Base-by-base conservation (phyloP, 2,797 vertebrate genomes). In the Phataginus tetradactyla region DNA sequence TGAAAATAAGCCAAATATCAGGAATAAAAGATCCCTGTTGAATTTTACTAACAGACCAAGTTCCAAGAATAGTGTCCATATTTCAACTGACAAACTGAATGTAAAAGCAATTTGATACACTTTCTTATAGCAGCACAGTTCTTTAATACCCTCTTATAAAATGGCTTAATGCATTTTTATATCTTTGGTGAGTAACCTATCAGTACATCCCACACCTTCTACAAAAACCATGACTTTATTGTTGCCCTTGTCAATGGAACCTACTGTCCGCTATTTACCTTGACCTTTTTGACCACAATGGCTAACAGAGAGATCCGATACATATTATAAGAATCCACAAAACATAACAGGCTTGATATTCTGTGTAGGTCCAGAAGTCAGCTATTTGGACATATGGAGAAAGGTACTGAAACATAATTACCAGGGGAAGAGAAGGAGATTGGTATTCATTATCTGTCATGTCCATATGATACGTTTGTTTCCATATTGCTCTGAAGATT, bases 71-170 rank as follows among this genome's bases (percentile, higher is more conserved):
- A 14, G 3, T 66, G 20, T 6, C 51, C 92, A 86, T 87, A 53
- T 95, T 97, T 94, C 72, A 96, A 45, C 34, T 72, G 32, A 7
- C 18, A 91, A 25, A 29, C 39, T 92, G 75, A 98, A 96, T 94
- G 37, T 86, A 55, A 95, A 64, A 95, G 27, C 86, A 96, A 64
- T 96, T 94, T 92, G 61, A 91, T 95, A 51, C 72, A 88, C 81
- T 96, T 93, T 94, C 39, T 89, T 91, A 90, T 17, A 93, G n/a
- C 49, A 85, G 57, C 45, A 75, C 13, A 68, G 81, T 80, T 79
- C 68, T 88, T 96, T 66, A 95, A 91, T 81, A 93, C 39, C 32
- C 95, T 97, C 94, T 61, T 97, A 94, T 53, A 92, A 96, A 97
- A 90, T 57, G 5, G 25, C 64, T 92, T 96, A 96, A 94, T 97